A percentile compares a stretch with the other conserved stretches of the same genome.
Conservation (phyloP, 1,140 invertebrate genomes). For the Leptonema lineaticorne region DNA sequence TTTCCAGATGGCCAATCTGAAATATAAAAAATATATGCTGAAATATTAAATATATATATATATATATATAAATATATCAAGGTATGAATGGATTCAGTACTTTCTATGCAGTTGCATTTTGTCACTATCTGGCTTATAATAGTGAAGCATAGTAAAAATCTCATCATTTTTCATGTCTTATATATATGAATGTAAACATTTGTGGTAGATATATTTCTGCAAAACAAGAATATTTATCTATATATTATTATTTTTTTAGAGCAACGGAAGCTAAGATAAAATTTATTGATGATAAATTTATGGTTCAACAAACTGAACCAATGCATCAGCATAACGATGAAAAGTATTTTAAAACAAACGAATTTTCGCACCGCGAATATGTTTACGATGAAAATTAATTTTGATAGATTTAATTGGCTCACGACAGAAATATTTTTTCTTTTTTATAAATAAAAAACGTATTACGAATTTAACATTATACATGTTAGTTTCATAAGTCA, state of each 20-base stretch:
- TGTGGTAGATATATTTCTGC: neutral
- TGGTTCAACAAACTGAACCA: neutral
- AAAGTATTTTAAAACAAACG: neutral
- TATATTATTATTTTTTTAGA: neutral
- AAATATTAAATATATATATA: neutral
- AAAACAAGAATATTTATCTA: neutral
- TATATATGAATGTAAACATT: neutral
- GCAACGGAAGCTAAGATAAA: neutral
- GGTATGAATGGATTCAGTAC: neutral
- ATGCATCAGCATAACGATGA: neutral
- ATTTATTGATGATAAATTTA: neutral
- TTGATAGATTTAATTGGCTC: conserved; percentile 1
- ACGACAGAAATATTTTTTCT: neutral
- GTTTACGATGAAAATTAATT: conserved; percentile 3
- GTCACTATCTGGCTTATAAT: neutral
- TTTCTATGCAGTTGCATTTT: neutral
- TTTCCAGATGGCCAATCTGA: conserved; percentile 36
- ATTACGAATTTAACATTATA: too few relatives aligned
- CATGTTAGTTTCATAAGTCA: too few relatives aligned
- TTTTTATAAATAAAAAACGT: neutral
- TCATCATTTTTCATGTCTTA: conserved; percentile 5
- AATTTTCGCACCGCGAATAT: neutral
- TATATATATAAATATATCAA: neutral
- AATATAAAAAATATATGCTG: neutral
- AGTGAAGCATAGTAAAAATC: neutral